These are phyloP conservation scores for Eremobia ochroleuca DNA, from an alignment of 2,888 invertebrate genomes.

Conservation along the genomic window DNA sequence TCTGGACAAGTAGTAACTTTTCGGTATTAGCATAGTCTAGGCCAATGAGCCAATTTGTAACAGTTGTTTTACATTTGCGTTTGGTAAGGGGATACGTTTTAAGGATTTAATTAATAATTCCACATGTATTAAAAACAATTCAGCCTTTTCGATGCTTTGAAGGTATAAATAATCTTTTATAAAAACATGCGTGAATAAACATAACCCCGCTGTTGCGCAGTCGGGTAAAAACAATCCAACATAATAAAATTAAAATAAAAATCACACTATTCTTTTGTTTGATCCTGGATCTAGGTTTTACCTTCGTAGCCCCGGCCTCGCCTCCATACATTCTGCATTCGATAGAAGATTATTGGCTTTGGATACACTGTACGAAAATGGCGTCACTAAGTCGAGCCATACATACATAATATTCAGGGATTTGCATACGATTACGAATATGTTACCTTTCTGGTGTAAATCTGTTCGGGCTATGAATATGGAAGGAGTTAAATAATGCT, in stretches of 20 bases:
- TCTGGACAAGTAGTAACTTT: no score
- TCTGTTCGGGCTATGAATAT: slow-evolving; percentile 56
- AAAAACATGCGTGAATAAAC: no score
- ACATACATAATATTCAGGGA: slow-evolving; percentile 61
- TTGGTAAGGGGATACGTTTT: no score
- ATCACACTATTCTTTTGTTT: slow-evolving; percentile 13
- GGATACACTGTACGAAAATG: slow-evolving; percentile 39
- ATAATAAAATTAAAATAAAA: neutral
- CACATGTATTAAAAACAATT: no score
- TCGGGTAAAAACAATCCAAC: no score
- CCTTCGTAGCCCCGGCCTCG: slow-evolving; percentile 17
- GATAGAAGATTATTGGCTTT: slow-evolving; percentile 58
- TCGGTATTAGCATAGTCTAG: no score
- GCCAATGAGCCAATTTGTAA: no score
- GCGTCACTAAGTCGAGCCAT: slow-evolving; percentile 53
- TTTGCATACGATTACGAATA: slow-evolving; percentile 60
- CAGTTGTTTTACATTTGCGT: no score
- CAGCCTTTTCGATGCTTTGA: no score
- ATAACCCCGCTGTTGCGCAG: no score
- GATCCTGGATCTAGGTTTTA: slow-evolving; percentile 25
- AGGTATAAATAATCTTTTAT: no score
- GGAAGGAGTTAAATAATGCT: slow-evolving; percentile 35
- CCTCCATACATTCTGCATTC: slow-evolving; percentile 41
- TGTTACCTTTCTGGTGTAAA: slow-evolving; percentile 53
- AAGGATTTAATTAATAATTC: no score